Base-by-base conservation (phyloP, 1,140 invertebrate species). In the Drosophila prosaltans region DNA sequence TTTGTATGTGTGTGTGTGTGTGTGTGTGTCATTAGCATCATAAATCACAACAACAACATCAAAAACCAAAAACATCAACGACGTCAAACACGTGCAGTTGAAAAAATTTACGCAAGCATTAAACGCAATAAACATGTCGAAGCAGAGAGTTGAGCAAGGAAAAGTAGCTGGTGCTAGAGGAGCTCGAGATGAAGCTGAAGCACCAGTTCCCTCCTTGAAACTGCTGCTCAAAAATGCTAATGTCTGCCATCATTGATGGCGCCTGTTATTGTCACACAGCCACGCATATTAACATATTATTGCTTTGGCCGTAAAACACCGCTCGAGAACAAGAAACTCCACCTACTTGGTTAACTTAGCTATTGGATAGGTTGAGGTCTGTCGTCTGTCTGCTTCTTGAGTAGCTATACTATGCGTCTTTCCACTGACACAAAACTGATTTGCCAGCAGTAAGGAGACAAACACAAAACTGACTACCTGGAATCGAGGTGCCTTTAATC, bases 41-140 rank as follows among this genome's bases (percentile, higher is more conserved):
- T 90, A 90, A 86, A 90, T 90, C 86, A 90, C 73, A 86, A 81
- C 79, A 78, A 69, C 65, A 90, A 70, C 68, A 80, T 3, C 43
- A 59, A 36, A 48, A 69, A 30, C 32, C 66, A 28, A 65, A 78
- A 36, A 36, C 32, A 36, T 36, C 32, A 36, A 36, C 32, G 32
- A 51, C 24, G 40, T 61, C 8, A 77, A 65, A 51, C 36, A 68
- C 63, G 48, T 65, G 69, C 67, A 84, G 78, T 74, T 72, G 61
- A 69, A 64, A 40, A 83, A 67, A 74, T 84, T 72, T 67, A 64
- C 84, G 72, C 81, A 79, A 84, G 79, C 84, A 89, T 89, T 90
- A 90, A 85, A 70, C 72, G 85, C 85, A 89, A 89, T 90, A 89
- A 84, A 89, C 84, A 89, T 84, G 85, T 80, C 77, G 83, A 77